Evolutionary conservation across 2,797 vertebrate genomes (phyloP).

Genomic region (Amazona finschi): DNA sequence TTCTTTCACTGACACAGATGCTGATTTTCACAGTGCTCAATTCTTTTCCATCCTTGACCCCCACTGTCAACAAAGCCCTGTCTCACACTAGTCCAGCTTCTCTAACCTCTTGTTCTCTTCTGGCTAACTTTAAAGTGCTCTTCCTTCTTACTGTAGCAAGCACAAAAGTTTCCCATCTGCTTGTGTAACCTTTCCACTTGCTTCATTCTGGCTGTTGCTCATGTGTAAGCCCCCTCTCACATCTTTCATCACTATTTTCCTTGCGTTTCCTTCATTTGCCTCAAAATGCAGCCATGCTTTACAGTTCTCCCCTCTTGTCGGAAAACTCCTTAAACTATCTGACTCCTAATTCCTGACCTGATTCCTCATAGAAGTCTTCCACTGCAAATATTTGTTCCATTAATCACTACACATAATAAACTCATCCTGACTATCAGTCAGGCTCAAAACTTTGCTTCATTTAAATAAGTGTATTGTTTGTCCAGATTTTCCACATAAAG

Average conservation of each 20-base stretch:
- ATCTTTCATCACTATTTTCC: neutral
- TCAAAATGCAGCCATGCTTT: neutral
- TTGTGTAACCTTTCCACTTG: neutral
- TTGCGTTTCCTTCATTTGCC: neutral
- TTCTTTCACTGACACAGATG: neutral
- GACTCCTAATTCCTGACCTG: neutral
- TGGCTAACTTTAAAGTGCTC: neutral
- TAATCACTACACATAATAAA: neutral
- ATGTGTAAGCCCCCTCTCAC: neutral
- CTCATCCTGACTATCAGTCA: neutral
- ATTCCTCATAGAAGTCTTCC: neutral
- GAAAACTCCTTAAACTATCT: neutral
- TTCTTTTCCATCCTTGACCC: neutral
- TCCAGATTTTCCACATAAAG: neutral
- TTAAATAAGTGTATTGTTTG: neutral
- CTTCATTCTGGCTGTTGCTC: neutral
- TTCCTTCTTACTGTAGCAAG: neutral
- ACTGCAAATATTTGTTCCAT: neutral
- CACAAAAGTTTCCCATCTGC: neutral
- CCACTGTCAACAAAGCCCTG: neutral
- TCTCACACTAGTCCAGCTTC: neutral
- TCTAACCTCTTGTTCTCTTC: neutral
- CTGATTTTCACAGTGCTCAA: neutral
- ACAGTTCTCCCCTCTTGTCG: neutral
- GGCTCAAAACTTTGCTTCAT: neutral